Evolutionary conservation across 2,888 invertebrate species (phyloP), one percentile per base, ranked within the genome.

Genomic region (Cephonodes hylas): DNA sequence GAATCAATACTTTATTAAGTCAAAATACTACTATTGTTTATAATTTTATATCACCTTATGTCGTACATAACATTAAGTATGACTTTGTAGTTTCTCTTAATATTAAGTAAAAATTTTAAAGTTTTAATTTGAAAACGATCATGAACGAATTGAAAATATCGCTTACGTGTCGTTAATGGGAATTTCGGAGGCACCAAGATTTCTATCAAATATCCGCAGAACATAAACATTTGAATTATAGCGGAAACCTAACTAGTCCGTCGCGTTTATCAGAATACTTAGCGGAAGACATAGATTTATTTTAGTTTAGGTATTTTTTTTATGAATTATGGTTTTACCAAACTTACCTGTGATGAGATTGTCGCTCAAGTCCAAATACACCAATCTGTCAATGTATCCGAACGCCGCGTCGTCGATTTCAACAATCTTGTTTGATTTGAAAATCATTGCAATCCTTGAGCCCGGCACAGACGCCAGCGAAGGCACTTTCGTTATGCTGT

Each of bases 331-430:
- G 20, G 44, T 20, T 18, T 20, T 20, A 10, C 8, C 8, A 0
- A 20, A 53, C 80, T 74, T 83, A 94, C 94, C 93, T 73, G 92
- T 86, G 61, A 94, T 84, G 23, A 74, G 75, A 73, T 94, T 94
- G 70, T 93, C 90, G 81, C 94, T 94, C 65, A 94, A 80, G 76
- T 94, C 94, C 73, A 94, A 82, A 67, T 91, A 93, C 46, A 91
- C 89, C 42, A 94, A 77, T 48, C 88, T 85, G 59, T 87, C 81
- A 31, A 93, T 80, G 65, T 92, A 89, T 59, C 86, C 86, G 75
- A 94, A 94, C 0, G 93, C 86, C 53, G 93, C 92, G 34, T 88
- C 85, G 20, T 88, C 89, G 62, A 94, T 88, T 63, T 93, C 91
- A 18, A 77, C 76, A 27, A 94, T 93, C 64, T 83, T 78, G 75